Conservation (phyloP, 1,140 invertebrate species). For the Heliconius eleuchia region DNA sequence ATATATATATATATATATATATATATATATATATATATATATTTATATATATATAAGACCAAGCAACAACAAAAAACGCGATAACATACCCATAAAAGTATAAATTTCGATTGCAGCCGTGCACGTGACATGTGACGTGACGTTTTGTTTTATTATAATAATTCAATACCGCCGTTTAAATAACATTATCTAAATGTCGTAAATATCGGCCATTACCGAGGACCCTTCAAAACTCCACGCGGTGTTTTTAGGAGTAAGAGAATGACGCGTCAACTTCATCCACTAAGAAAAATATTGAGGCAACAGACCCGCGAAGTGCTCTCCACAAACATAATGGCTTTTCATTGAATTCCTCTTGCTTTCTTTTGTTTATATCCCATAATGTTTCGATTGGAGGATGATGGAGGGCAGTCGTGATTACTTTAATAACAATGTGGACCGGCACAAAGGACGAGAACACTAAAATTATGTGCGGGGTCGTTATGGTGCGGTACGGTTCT, state of each 20-base stretch:
- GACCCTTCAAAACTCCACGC: slow-evolving; percentile 74
- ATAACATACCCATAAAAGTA: background rate
- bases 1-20: background rate
- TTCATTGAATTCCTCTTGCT: slow-evolving; percentile 78
- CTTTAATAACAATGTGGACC: slow-evolving; percentile 78
- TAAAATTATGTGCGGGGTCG: slow-evolving; percentile 74
- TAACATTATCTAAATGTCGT: slow-evolving; percentile 77
- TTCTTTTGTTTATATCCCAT: slow-evolving; percentile 80
- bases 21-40: too few relatives aligned
- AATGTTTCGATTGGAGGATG: slow-evolving; percentile 77
- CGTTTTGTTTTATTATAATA: slow-evolving; percentile 66
- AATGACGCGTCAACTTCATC: slow-evolving; percentile 75
- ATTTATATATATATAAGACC: background rate
- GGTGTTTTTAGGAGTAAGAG: slow-evolving; percentile 68
- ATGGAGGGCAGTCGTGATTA: slow-evolving; percentile 76
- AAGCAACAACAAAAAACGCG: background rate
- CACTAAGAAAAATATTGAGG: slow-evolving; percentile 80
- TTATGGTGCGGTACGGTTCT: slow-evolving; percentile 52
- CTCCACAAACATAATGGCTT: slow-evolving; percentile 77
- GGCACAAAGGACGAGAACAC: slow-evolving; percentile 71
- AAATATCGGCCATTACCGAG: slow-evolving; percentile 78
- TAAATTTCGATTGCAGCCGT: slow-evolving; percentile 38
- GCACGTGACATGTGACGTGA: slow-evolving; percentile 51
- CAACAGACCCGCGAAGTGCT: slow-evolving; percentile 68
- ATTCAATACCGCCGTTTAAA: slow-evolving; percentile 68